Evolutionary conservation across 2,797 vertebrate genomes (phyloP).

Genomic region (Parotocinclus haroldoi): DNA sequence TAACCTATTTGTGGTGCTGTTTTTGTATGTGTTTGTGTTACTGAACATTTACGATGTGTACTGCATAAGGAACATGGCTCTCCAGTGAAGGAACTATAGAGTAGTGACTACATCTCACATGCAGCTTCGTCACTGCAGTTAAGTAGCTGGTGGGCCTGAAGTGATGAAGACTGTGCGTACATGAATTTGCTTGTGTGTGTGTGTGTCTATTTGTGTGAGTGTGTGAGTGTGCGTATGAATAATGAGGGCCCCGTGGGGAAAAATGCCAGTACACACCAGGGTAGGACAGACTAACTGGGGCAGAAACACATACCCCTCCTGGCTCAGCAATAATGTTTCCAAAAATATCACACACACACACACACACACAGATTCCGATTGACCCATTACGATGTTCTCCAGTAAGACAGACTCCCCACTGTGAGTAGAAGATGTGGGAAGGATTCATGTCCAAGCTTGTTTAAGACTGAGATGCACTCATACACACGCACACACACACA

Average conservation of each 20-base stretch:
- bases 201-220: slow-evolving; percentile 15
- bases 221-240: slow-evolving; percentile 30
- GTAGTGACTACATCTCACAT: not conserved
- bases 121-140: not conserved
- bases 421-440: not conserved
- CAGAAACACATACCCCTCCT: slow-evolving; percentile 69
- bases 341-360: slow-evolving; percentile 30
- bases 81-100: not conserved
- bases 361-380: slow-evolving; percentile 9
- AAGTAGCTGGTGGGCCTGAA: not conserved
- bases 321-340: slow-evolving; percentile 54
- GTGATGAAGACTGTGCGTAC: not conserved
- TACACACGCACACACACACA: slow-evolving; percentile 11
- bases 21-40: too few relatives aligned
- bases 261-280: slow-evolving; percentile 46
- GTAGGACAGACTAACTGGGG: slow-evolving; percentile 67
- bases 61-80: not conserved
- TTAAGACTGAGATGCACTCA: slow-evolving; percentile 16
- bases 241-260: slow-evolving; percentile 33
- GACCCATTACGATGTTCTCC: slow-evolving; percentile 1
- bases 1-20: too few relatives aligned
- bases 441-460: slow-evolving; percentile 8
- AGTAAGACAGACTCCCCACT: slow-evolving; percentile 4
- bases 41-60: too few relatives aligned
- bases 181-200: slow-evolving; percentile 15